Evolutionary conservation across 2,888 invertebrate species (phyloP), one percentile per base, ranked within the genome.

Genomic region (Stegana nigrithorax): DNA sequence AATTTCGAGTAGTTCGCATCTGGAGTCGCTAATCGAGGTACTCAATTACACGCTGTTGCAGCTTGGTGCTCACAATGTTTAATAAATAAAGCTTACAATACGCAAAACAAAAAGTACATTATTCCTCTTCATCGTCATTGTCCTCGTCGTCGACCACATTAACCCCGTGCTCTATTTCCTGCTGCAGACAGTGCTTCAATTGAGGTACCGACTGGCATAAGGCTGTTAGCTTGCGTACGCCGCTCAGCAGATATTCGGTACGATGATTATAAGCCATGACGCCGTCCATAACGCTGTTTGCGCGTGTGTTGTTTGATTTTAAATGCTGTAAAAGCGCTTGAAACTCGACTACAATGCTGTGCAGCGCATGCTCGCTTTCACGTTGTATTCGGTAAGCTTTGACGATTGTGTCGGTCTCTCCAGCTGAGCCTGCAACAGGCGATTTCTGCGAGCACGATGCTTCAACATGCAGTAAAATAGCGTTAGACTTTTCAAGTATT

Each of bases 401-500:
- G 63, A 53, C 26, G 17, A 36, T 4, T 17, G 58, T 4, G n/a
- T n/a, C n/a, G 45, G 10, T 36, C 32, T 4, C 1, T 0, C 26
- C 42, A n/a, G 23, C 7, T 0, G 53, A 1, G 32, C 0, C 4
- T 53, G 44, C 3, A 45, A 47, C 36, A 1, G 55, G 19, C 0
- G 17, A 2, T 2, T 66, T 66, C 12, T 59, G 58, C 4, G 68
- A 65, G 12, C 69, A 67, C 0, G 73, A 70, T 0, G 73, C 65
- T 59, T 84, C 84, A 21, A 84, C 72, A 53, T 82, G 79, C 17
- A 84, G 63, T 4, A 84, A 68, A 1, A 78, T 77, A 55, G 74
- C 81, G 58, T 84, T 84, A 0, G 83, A 81, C 27, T 81, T 83
- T 2, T 84, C 83, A 57, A 78, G 60, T 1, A 84, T 75, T 42